These are phyloP conservation scores for Ethmia dodecea DNA, from an alignment of 2,888 invertebrate species.

Conservation along the genomic window DNA sequence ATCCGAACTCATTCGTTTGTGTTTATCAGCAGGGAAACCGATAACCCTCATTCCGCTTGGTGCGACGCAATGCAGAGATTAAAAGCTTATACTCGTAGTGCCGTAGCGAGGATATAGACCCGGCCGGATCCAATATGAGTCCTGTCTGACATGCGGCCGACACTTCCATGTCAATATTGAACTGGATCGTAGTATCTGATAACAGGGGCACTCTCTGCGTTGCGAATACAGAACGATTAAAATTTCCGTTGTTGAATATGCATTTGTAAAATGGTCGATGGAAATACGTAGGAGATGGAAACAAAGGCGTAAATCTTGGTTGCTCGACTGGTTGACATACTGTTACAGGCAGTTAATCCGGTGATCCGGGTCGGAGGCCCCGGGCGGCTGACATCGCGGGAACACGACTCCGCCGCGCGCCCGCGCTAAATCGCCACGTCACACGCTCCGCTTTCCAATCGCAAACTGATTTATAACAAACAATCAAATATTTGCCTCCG, in stretches of 20 bases:
- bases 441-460: conserved; percentile 31
- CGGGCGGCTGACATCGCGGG: conserved; percentile 28
- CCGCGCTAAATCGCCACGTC: conserved; percentile 46
- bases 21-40: conserved; percentile 68
- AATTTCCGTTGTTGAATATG: too few species aligned
- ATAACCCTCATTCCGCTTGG: conserved; percentile 70
- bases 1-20: conserved; percentile 57
- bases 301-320: conserved; percentile 43
- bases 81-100: conserved; percentile 64
- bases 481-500: conserved; percentile 1
- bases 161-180: conserved; percentile 41
- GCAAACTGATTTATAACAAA: conserved; percentile 1
- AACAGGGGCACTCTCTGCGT: too few species aligned
- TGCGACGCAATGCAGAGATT: conserved; percentile 73
- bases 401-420: conserved; percentile 46
- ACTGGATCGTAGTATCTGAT: conserved; percentile 4
- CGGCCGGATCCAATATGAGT: conserved; percentile 58
- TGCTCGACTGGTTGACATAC: conserved; percentile 35
- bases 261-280: conserved; percentile 17
- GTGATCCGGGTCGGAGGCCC: conserved; percentile 39
- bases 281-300: conserved; percentile 50
- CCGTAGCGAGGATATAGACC: conserved; percentile 48
- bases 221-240: too few species aligned
- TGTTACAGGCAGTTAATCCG: conserved; percentile 42
- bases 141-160: conserved; percentile 45